Percentiles rank a stretch among this genome's conserved stretches.
phyloP scores from a whole-genome alignment of 2,113 vertebrate genomes.

The Cochlearius cochlearius region DNA sequence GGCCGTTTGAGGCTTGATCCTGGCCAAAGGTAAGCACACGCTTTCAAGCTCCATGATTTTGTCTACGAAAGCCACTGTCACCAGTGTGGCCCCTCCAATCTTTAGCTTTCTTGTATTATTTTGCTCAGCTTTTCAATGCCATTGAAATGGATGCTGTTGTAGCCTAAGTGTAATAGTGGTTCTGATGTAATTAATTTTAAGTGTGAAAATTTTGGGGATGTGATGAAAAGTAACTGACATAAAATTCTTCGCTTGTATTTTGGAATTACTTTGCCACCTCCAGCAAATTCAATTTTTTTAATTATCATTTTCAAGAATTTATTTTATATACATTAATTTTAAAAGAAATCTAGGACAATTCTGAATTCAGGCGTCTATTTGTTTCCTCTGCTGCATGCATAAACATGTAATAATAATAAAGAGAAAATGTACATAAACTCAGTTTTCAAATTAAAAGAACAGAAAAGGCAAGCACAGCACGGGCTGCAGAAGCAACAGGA shows the following conservation, averaged over 20 bases:
- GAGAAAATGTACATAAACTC: background rate
- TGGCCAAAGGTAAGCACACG: background rate
- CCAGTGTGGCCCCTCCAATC: background rate
- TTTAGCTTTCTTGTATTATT: background rate
- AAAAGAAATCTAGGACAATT: background rate
- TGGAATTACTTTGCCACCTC: background rate
- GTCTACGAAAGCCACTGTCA: background rate
- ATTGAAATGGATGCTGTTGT: background rate
- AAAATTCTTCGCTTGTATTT: background rate
- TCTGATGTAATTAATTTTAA: background rate
- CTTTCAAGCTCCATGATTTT: background rate
- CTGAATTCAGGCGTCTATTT: background rate
- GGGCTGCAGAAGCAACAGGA: constrained; percentile 81
- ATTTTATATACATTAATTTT: background rate
- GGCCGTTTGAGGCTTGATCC: background rate
- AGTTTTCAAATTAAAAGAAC: constrained; percentile 51
- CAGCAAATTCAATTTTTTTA: background rate
- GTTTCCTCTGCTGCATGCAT: background rate
- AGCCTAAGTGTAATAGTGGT: background rate
- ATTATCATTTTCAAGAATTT: background rate
- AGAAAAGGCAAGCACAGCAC: constrained; percentile 76
- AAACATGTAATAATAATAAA: background rate
- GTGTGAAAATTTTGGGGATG: background rate
- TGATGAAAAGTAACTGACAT: background rate
- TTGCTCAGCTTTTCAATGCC: background rate